phyloP scores from a whole-genome alignment of 2,797 vertebrate species.

The Remorina albescens region DNA sequence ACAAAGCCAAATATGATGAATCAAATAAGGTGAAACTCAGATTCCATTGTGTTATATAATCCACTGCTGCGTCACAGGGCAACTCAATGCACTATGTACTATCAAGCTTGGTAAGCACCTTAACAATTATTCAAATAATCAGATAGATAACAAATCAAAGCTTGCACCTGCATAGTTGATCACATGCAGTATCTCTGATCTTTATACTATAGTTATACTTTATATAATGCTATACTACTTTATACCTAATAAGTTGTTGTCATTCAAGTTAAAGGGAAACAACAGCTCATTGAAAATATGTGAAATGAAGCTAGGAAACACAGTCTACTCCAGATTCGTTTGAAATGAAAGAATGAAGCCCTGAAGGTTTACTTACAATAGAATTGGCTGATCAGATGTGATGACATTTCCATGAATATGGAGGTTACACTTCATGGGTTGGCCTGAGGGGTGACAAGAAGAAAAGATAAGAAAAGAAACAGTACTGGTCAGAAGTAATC shows the following conservation, averaged over 20 bases:
- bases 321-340: not conserved
- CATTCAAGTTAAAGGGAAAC: not conserved
- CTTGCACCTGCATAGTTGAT: not conserved
- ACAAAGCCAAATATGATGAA: conserved; percentile 1
- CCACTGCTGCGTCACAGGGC: not conserved
- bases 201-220: too few relatives aligned
- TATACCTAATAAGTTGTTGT: not conserved
- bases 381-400: conserved; percentile 98
- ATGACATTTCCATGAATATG: conserved; percentile 97
- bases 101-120: not conserved
- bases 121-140: conserved; percentile 3
- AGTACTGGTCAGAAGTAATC: not conserved
- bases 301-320: not conserved
- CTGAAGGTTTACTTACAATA: conserved; percentile 89
- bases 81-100: not conserved
- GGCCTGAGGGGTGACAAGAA: conserved; percentile 83
- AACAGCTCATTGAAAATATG: not conserved
- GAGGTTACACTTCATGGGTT: conserved; percentile 99
- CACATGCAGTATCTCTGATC: not conserved
- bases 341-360: conserved; percentile 18
- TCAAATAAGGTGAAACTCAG: not conserved
- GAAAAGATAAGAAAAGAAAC: not conserved
- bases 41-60: not conserved
- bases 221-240: too few relatives aligned
- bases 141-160: not conserved